Base-by-base conservation (phyloP, 2,113 vertebrate species). In the Herpetotheres cachinnans region DNA sequence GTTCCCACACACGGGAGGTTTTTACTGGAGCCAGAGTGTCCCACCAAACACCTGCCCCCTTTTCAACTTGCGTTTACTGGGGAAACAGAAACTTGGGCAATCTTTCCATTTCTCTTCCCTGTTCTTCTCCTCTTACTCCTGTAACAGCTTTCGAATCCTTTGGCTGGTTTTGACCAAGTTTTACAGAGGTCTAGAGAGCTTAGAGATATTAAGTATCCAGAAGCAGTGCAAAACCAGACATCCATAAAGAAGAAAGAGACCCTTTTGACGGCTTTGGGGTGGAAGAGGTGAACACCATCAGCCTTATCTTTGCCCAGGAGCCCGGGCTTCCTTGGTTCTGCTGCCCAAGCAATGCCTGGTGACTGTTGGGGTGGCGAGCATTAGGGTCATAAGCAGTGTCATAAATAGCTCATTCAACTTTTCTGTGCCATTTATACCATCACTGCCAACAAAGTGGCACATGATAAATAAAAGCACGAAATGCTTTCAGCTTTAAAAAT, bases 401-500 rank as follows among this genome's bases (percentile, higher is more conserved):
- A 62, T 18, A 80, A 82, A 58, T 26, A 83, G 78, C 59, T 79
- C 58, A 40, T 96, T 95, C 82, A 80, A 72, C 66, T 90, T 91
- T 79, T 80, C 38, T n/a, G 22, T 71, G 62, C 71, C 78, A 61
- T 91, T 94, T 90, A 70, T n/a, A 77, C 52, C 56, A 56, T n/a
- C 58, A 38, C 74, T 74, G 77, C 55, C 73, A 84, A 38, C 63
- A 81, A 91, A 95, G 59, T 71, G 76, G 63, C 87, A 81, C 40
- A 26, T 50, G 83, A 89, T 77, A 92, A 95, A 93, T 40, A 89
- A 67, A 86, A 96, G 56, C 56, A 93, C 87, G 59, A 96, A 83
- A 92, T 77, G 63, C 56, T 93, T 96, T 94, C 59, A 81, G 38
- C 67, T 93, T 85, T 72, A 93, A 95, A 94, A 97, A 83, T 44